These are phyloP conservation scores for Lacerta agilis DNA, from an alignment of 2,797 vertebrate genomes.

Conservation along the genomic window DNA sequence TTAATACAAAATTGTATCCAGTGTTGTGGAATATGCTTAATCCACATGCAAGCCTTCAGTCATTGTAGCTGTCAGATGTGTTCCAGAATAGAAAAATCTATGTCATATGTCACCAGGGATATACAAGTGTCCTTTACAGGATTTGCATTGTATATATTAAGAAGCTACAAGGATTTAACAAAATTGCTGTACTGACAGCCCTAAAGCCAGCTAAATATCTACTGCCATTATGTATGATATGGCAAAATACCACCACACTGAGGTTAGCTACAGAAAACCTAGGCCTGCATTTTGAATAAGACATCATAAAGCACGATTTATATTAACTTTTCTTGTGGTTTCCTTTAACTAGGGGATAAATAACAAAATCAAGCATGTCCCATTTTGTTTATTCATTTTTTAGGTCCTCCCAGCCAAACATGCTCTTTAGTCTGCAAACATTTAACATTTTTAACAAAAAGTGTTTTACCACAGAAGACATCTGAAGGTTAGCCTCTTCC, in stretches of 20 bases:
- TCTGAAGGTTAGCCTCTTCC: slow-evolving; percentile 87
- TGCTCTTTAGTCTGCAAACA: slow-evolving; percentile 86
- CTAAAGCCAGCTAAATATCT: slow-evolving; percentile 66
- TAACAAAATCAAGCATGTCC: slow-evolving; percentile 81
- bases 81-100: slow-evolving; percentile 62
- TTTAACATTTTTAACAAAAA: slow-evolving; percentile 90
- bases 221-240: slow-evolving; percentile 54
- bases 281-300: slow-evolving; percentile 68
- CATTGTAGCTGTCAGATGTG: slow-evolving; percentile 21
- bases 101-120: slow-evolving; percentile 59
- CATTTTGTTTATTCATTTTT: slow-evolving; percentile 79
- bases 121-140: slow-evolving; percentile 52
- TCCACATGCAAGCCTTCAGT: slow-evolving; percentile 36
- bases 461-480: slow-evolving; percentile 87
- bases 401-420: slow-evolving; percentile 72
- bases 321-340: slow-evolving; percentile 76
- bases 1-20: slow-evolving; percentile 13
- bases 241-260: slow-evolving; percentile 49
- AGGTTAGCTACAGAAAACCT: slow-evolving; percentile 62
- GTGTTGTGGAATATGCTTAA: slow-evolving; percentile 23
- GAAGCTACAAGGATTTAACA: slow-evolving; percentile 67
- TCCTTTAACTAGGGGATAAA: slow-evolving; percentile 78
- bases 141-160: slow-evolving; percentile 71
- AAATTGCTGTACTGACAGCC: slow-evolving; percentile 67
- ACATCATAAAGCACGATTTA: slow-evolving; percentile 76